Conservation (phyloP, 2,888 invertebrate genomes). For the Lacanobia oleracea region DNA sequence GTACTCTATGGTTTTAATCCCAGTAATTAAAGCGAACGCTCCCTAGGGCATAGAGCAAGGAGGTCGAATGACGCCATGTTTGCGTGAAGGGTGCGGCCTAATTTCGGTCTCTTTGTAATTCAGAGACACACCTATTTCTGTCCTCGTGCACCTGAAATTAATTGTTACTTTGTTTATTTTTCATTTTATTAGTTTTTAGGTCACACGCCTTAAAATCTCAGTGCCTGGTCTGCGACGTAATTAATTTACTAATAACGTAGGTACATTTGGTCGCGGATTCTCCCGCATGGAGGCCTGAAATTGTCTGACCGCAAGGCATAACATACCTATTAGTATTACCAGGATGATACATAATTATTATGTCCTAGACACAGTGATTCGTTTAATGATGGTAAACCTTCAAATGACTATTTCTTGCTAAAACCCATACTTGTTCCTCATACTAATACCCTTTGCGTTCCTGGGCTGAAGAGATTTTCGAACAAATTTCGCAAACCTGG, state of each 20-base stretch:
- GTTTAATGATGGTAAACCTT: too few species aligned
- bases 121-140: conserved; percentile 40
- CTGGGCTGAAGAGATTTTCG: too few species aligned
- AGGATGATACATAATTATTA: too few species aligned
- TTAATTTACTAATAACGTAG: neutral
- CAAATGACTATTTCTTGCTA: too few species aligned
- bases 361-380: too few species aligned
- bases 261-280: too few species aligned
- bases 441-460: too few species aligned
- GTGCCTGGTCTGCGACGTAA: neutral
- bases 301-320: too few species aligned
- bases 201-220: neutral
- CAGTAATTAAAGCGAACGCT: conserved; percentile 48
- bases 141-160: conserved; percentile 11
- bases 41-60: conserved; percentile 41
- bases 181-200: neutral
- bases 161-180: conserved; percentile 10
- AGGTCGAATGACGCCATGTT: conserved; percentile 70
- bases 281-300: too few species aligned
- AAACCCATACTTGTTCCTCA: too few species aligned
- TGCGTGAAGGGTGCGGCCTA: conserved; percentile 68
- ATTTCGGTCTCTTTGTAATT: conserved; percentile 60
- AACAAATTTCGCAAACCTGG: too few species aligned
- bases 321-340: too few species aligned
- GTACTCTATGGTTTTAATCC: conserved; percentile 31